Evolutionary conservation across 1,140 invertebrate genomes (phyloP), one percentile per base, ranked within the genome.

Genomic region (Euwallacea fornicatus): DNA sequence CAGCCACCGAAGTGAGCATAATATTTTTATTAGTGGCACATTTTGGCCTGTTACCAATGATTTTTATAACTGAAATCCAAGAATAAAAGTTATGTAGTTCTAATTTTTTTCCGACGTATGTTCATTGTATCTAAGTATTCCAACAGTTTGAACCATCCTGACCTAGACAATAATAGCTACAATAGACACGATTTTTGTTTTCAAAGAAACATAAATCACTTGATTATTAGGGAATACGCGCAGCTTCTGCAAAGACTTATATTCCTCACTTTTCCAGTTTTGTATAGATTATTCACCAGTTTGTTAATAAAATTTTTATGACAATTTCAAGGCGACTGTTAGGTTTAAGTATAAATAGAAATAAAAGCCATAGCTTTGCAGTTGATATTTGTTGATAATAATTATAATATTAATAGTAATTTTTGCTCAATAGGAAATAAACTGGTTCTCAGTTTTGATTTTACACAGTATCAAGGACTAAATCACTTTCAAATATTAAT

Each of bases 21-120:
- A 56, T 7, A 56, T 56, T 56, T 56, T 56, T 56, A 56, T 56
- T 56, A 56, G 54, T 56, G 54, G 8, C 54, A 56, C 10, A 56
- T 21, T 56, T 56, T 56, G 54, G 54, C 54, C n/a, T 21, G 11
- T 7, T 13, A 56, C 54, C 54, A 56, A 56, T 15, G 16, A 56
- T 56, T 56, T 56, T 56, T 13, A 13, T 6, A 13, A 50, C 11
- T 15, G 54, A 21, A n/a, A 2, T 15, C 54, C n/a, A 56, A 15
- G 16, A 56, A 56, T 15, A 56, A 15, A n/a, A 56, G 46, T 10
- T 50, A 50, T 10, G 46, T 6, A 56, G 11, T 56, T 15, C 10
- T 56, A 56, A 2, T 56, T 10, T 15, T 15, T 50, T 50, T 50
- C 7, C 13, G 2, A 10, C 3, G 16, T 2, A 9, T 56, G 3